Evolutionary conservation across 1,140 invertebrate genomes (phyloP), one percentile per base, ranked within the genome.

Genomic region (Adoxophyes honmai): DNA sequence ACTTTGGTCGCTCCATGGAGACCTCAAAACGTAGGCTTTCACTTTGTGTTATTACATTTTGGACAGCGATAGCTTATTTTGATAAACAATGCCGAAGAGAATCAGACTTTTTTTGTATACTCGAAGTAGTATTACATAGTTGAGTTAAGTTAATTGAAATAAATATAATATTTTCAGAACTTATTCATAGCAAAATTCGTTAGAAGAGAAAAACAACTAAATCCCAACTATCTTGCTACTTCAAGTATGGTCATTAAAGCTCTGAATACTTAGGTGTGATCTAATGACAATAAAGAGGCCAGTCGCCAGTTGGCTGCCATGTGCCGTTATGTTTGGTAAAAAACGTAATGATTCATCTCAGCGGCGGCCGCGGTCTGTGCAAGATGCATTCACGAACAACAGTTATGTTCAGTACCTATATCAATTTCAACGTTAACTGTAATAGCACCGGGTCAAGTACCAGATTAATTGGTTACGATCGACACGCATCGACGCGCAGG

Each of bases 401-500:
- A 10, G 10, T 44, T 44, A 16, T 15, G 39, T 44, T 16, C 15
- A 44, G 39, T 44, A 39, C 38, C 14, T 2, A 38, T 38, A 38
- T 11, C 36, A 5, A 13, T 13, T 38, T 38, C 36, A 28, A 28
- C 21, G 21, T 3, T 38, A 38, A 38, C 10, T 28, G 21, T 28
- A 28, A 13, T 13, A 4, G 36, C 13, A 28, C 21, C 13, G 11
- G 36, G 36, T 38, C 36, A 38, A 38, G 38, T 39, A 39, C 14
- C 38, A 28, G 42, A 11, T 16, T 48, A 48, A 48, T 48, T 48
- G 18, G 42, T 13, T 28, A 18, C 42, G n/a, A 51, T 51, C 34
- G 60, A 60, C 57, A 65, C 57, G 55, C 33, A 34, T 33, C 28
- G 54, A 35, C 55, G 56, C 57, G 21, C 21, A 28, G 21, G 15